Percentiles rank a stretch among this genome's conserved stretches.
These are phyloP conservation scores for Australoheros scitulus DNA, from an alignment of 2,113 vertebrate species.

Conservation along the genomic window DNA sequence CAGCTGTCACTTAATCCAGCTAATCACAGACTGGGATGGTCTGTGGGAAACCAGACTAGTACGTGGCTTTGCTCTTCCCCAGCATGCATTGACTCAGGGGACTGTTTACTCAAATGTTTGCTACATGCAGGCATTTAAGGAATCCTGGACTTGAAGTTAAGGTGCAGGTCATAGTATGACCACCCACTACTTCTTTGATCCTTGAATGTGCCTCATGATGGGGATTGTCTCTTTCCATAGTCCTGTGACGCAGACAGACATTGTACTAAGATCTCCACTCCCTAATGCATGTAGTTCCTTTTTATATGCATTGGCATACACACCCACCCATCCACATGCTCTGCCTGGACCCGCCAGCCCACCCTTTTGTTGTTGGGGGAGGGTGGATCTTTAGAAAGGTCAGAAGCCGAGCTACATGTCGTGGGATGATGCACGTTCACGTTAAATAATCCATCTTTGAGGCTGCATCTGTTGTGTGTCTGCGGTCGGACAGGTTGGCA, in stretches of 20 bases:
- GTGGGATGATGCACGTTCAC: conserved; percentile 79
- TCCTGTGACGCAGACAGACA: background rate
- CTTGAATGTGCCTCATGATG: background rate
- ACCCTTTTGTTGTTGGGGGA: conserved; percentile 46
- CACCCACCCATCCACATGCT: conserved; percentile 57
- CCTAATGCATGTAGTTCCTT: conserved; percentile 15
- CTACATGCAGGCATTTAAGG: conserved; percentile 36
- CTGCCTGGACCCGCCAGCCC: conserved; percentile 56
- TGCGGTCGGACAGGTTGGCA: conserved; percentile 42
- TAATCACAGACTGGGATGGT: conserved; percentile 79
- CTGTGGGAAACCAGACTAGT: conserved; percentile 78
- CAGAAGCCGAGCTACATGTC: conserved; percentile 75
- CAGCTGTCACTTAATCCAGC: conserved; percentile 88
- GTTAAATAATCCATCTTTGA: conserved; percentile 77
- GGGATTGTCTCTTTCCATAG: background rate
- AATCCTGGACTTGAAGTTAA: conserved; percentile 11
- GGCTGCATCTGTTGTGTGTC: conserved; percentile 77
- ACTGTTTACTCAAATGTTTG: conserved; percentile 51
- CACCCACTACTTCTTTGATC: conserved; percentile 18
- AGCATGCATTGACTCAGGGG: conserved; percentile 26
- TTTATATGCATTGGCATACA: conserved; percentile 48
- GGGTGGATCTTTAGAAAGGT: conserved; percentile 67
- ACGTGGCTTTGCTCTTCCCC: conserved; percentile 58
- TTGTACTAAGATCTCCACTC: background rate
- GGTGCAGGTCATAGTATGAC: conserved; percentile 6